These are phyloP conservation scores for Urophycis tenuis DNA, from an alignment of 2,797 vertebrate genomes.

Conservation along the genomic window DNA sequence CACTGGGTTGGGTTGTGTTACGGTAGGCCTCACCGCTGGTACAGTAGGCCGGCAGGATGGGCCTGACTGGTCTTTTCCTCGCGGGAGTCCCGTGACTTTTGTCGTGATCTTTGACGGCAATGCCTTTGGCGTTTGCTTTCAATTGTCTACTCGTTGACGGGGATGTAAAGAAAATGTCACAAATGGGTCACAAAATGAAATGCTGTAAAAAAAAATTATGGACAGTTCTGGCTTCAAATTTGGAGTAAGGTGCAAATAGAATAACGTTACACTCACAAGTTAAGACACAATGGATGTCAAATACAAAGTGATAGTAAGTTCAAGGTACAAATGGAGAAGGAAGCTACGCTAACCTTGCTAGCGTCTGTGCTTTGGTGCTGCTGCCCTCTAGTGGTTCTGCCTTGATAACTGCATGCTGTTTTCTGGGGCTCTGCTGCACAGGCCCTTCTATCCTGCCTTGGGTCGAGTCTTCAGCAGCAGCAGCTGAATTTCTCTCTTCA, in stretches of 20 bases:
- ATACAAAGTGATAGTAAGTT: neutral
- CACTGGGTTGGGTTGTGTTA: neutral
- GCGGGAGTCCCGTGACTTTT: conserved; percentile 8
- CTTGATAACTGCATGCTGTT: conserved; percentile 19
- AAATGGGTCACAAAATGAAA: neutral
- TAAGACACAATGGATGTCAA: neutral
- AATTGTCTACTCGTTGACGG: conserved; percentile 31
- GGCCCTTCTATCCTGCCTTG: conserved; percentile 22
- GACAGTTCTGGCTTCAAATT: neutral
- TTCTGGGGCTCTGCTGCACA: conserved; percentile 19
- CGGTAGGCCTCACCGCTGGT: conserved; percentile 44
- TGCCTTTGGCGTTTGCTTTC: conserved; percentile 24
- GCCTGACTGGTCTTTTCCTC: conserved; percentile 56
- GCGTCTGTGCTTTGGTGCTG: conserved; percentile 36
- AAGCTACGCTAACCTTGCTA: conserved; percentile 28
- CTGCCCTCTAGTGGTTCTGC: conserved; percentile 55
- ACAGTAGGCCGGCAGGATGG: conserved; percentile 59
- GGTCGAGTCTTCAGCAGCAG: conserved; percentile 14
- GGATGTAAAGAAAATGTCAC: neutral
- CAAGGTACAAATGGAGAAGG: neutral
- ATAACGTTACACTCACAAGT: neutral
- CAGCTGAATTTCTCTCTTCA: conserved; percentile 18
- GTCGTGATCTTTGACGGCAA: conserved; percentile 21
- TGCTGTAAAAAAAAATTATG: neutral
- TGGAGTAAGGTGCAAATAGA: neutral